Conservation (phyloP, 1,140 invertebrate species). For the Pinna nobilis region DNA sequence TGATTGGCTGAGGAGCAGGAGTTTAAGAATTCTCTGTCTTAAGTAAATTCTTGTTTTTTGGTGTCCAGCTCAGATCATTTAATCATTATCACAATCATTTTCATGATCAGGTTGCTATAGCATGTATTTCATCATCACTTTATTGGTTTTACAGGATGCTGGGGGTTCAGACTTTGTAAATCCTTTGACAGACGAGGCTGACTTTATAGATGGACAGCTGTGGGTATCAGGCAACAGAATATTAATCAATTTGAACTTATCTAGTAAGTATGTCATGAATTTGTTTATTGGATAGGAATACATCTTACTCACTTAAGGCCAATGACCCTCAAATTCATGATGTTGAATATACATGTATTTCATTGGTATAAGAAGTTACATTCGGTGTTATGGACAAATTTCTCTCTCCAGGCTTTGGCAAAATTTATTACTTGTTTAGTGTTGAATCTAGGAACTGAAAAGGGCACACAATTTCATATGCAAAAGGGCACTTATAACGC, state of each 20-base stretch:
- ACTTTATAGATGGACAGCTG: slow-evolving; percentile 66
- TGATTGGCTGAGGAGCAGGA: too few species aligned
- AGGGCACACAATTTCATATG: too few species aligned
- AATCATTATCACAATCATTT: neutral
- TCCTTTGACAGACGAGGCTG: slow-evolving; percentile 66
- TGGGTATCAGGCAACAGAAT: slow-evolving; percentile 68
- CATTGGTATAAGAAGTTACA: too few species aligned
- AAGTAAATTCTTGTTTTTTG: too few species aligned
- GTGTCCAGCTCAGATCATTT: neutral
- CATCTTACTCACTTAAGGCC: neutral
- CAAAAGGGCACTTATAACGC: too few species aligned
- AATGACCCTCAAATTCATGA: too few species aligned
- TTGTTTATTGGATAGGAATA: neutral
- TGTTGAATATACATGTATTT: too few species aligned
- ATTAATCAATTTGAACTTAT: slow-evolving; percentile 69
- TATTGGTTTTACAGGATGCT: slow-evolving; percentile 33
- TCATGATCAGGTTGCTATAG: neutral
- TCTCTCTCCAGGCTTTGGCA: too few species aligned
- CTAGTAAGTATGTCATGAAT: slow-evolving; percentile 65
- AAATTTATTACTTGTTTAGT: too few species aligned
- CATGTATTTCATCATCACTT: neutral
- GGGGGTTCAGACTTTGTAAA: slow-evolving; percentile 59
- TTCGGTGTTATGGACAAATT: too few species aligned
- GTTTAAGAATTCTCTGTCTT: too few species aligned
- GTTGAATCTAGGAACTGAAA: too few species aligned